Evolutionary conservation across 2,888 invertebrate species (phyloP).

Genomic region (Abscondita cerata): DNA sequence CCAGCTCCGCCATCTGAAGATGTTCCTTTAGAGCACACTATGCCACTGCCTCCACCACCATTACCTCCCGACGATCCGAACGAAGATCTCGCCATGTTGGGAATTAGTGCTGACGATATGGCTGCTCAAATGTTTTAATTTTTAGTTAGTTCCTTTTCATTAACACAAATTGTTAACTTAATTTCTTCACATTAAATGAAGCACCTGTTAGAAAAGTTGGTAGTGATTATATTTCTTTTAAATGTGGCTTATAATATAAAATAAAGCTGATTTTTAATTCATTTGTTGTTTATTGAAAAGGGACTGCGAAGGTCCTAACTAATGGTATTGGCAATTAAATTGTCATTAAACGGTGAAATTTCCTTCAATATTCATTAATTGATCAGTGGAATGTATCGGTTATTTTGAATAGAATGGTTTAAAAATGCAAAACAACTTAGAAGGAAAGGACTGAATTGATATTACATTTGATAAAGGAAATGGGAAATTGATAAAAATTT

Average conservation of each 20-base stretch:
- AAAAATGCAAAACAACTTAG: no score
- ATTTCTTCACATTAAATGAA: background rate
- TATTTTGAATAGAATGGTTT: no score
- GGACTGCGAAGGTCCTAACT: no score
- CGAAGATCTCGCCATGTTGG: conserved; percentile 83
- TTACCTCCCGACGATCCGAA: conserved; percentile 61
- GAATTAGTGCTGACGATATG: conserved; percentile 83
- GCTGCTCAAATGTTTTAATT: conserved; percentile 62
- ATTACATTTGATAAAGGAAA: no score
- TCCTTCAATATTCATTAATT: no score
- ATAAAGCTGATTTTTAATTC: conserved; percentile 2
- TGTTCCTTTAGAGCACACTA: conserved; percentile 50
- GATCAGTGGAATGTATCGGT: no score
- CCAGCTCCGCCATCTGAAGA: conserved; percentile 35
- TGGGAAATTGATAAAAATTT: background rate
- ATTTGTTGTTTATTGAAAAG: no score
- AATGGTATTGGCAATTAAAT: no score
- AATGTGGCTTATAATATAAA: background rate
- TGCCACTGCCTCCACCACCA: conserved; percentile 56
- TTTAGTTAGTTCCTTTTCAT: background rate
- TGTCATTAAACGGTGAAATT: no score
- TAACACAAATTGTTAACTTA: background rate
- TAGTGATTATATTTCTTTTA: conserved; percentile 3
- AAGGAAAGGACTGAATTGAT: no score
- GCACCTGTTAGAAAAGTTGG: background rate